Evolutionary conservation across 2,113 vertebrate genomes (phyloP).

Genomic region (Misgurnus mizolepis): DNA sequence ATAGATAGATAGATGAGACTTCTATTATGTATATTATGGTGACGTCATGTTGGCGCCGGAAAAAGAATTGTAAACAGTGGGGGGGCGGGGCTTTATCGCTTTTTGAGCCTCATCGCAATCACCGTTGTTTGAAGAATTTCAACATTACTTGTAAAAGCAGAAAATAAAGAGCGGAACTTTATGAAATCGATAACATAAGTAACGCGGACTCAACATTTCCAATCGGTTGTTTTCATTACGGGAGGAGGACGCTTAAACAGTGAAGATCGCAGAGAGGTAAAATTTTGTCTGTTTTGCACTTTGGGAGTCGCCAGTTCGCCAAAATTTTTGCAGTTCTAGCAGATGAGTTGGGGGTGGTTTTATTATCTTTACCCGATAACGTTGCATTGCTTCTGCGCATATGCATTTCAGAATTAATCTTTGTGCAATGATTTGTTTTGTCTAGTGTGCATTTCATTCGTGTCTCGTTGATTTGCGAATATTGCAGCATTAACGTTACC

Average conservation of each 20-base stretch:
- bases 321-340: slow-evolving; percentile 28
- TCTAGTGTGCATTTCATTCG: not conserved
- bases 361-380: not conserved
- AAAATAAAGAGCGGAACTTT: not conserved
- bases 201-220: not conserved
- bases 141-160: slow-evolving; percentile 21
- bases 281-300: slow-evolving; percentile 9
- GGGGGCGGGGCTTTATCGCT: slow-evolving; percentile 65
- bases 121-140: slow-evolving; percentile 46
- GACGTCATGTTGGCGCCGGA: slow-evolving; percentile 59
- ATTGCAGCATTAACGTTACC: not conserved
- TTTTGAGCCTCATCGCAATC: slow-evolving; percentile 57
- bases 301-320: slow-evolving; percentile 42
- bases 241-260: not conserved
- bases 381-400: not conserved
- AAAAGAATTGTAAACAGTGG: slow-evolving; percentile 47
- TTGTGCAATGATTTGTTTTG: not conserved
- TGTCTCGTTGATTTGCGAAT: not conserved
- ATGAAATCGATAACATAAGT: not conserved
- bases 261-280: slow-evolving; percentile 15
- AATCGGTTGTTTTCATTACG: not conserved
- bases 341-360: not conserved
- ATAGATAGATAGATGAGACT: not conserved
- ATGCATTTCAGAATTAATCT: not conserved
- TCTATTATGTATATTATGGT: slow-evolving; percentile 5